Base-by-base conservation (phyloP, 2,888 invertebrate genomes). In the Lithophane leautieri region DNA sequence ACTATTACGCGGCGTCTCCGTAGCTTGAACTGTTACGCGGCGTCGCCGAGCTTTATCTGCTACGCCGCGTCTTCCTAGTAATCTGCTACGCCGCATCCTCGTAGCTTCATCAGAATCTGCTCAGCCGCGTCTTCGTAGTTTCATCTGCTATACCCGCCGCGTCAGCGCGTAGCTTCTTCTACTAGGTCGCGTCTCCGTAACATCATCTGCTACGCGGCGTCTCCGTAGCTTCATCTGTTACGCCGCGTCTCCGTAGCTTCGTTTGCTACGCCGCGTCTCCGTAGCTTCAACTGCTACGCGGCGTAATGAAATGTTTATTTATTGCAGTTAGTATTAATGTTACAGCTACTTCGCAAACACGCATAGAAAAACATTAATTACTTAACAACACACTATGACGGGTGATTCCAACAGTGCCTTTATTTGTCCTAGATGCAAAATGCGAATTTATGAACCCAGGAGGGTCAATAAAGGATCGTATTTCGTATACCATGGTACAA, bases 391-490 rank as follows among this genome's bases (percentile, higher is more conserved):
- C 34, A 2, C 12, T 11, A 66, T n/a, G n/a, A 19, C 1, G 11
- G 28, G 52, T 52, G 69, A 42, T 75, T 25, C 2, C 22, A 40
- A 52, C 47, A 58, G 25, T 75, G 47, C 40, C n/a, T 73, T 47
- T 79, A 3, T 65, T 73, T 82, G 73, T 92, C 60, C 25, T 83
- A 99, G 99, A 98, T 95, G 99, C 97, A 69, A 99, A 99, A 97
- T 99, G 99, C 93, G 99, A 99, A 94, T 99, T 97, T 93, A 97
- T 99, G 89, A 99, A 99, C 94, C 98, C 99, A 54, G 99, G 99
- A 52, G 99, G 99, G 1, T 99, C 99, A 25, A 98, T 99, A 2
- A 99, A 99, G 91, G 99, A 99, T 92, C 97, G 99, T 70, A 99
- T 99, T 89, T 99, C 98, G 0, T 97, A 97, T 87, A 97, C 99